Evolutionary conservation across 1,140 invertebrate species (phyloP).

Genomic region (Drosophila trapezifrons): DNA sequence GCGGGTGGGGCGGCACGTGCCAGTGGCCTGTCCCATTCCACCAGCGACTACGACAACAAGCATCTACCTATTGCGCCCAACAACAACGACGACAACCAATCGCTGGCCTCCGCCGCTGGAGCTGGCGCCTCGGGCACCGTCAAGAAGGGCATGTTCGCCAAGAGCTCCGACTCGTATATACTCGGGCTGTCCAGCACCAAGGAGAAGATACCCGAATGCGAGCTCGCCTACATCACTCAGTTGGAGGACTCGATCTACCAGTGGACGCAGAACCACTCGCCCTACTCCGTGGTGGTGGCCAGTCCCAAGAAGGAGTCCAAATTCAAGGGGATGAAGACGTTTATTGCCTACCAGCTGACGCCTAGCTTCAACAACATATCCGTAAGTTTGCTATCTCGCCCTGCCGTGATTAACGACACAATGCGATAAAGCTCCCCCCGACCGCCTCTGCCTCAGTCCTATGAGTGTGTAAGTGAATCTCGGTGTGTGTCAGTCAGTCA

Average conservation of each 20-base stretch:
- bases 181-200: conserved; percentile 89
- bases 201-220: conserved; percentile 89
- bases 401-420: conserved; percentile 50
- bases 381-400: conserved; percentile 85
- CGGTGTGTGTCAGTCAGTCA: conserved; percentile 4
- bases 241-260: conserved; percentile 87
- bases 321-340: conserved; percentile 98
- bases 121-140: conserved; percentile 84
- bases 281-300: conserved; percentile 93
- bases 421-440: conserved; percentile 43
- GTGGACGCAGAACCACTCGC: conserved; percentile 90
- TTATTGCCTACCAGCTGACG: conserved; percentile 97
- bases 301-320: conserved; percentile 99
- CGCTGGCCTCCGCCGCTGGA: conserved; percentile 56
- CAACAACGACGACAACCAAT: conserved; percentile 74
- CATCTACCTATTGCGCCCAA: conserved; percentile 74
- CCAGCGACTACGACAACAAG: conserved; percentile 74
- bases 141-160: conserved; percentile 95
- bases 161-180: conserved; percentile 89
- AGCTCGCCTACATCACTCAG: conserved; percentile 91
- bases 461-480: conserved; percentile 8
- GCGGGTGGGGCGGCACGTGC: conserved; percentile 76
- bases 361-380: conserved; percentile 97
- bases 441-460: too few relatives aligned
- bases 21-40: conserved; percentile 59